A percentile compares a stretch with the other conserved stretches of the same genome.
phyloP scores from a whole-genome alignment of 2,113 vertebrate genomes.

The Panthera tigris region DNA sequence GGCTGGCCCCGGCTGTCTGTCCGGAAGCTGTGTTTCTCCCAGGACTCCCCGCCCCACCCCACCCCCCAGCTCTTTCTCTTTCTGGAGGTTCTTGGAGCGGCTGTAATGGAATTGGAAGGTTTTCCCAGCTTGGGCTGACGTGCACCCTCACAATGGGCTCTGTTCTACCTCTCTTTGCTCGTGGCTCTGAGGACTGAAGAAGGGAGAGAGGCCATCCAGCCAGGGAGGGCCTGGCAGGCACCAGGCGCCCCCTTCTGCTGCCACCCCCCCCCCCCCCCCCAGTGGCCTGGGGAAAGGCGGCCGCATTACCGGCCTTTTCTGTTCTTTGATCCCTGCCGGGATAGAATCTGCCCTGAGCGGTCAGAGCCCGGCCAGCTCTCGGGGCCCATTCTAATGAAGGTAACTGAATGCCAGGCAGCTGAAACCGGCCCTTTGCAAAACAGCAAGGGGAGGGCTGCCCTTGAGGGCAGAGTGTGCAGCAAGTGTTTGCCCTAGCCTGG shows the following conservation, averaged over 20 bases:
- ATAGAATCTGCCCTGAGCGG: slow-evolving; percentile 49
- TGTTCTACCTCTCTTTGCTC: not conserved
- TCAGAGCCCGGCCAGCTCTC: slow-evolving; percentile 30
- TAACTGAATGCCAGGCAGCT: slow-evolving; percentile 66
- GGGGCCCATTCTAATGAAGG: slow-evolving; percentile 78
- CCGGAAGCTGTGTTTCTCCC: not conserved
- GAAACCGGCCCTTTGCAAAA: slow-evolving; percentile 49
- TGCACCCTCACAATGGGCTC: not conserved
- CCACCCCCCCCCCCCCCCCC: not conserved
- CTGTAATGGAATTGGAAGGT: not conserved
- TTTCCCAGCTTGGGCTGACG: not conserved
- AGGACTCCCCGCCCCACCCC: not conserved
- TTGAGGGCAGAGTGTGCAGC: not conserved
- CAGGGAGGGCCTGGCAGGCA: not conserved
- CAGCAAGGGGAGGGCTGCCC: slow-evolving; percentile 41
- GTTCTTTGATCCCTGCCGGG: slow-evolving; percentile 41
- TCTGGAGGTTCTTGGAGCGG: not conserved
- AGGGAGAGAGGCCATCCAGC: not conserved
- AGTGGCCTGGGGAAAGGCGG: not conserved
- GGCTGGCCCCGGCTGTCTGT: not conserved
- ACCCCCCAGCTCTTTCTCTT: not conserved
- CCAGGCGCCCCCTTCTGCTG: not conserved
- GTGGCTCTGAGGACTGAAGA: not conserved
- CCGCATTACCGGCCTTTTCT: not conserved
- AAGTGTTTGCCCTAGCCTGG: slow-evolving; percentile 55